phyloP scores from a whole-genome alignment of 2,888 invertebrate genomes.

The Neoascia interrupta region DNA sequence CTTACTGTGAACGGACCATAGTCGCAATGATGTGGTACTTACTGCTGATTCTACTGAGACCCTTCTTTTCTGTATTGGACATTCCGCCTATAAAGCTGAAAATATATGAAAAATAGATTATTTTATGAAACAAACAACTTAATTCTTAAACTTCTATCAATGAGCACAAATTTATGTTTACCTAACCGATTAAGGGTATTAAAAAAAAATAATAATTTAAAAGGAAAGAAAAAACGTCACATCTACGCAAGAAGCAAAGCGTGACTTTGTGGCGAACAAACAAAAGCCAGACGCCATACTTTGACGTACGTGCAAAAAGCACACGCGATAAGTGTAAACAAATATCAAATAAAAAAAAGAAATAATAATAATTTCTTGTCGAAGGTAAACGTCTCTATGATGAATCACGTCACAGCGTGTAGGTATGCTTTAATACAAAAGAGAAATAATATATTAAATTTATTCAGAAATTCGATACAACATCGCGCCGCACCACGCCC shows the following conservation, averaged over 20 bases:
- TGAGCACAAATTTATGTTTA: background rate
- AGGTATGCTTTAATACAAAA: background rate
- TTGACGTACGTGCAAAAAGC: slow-evolving; percentile 25
- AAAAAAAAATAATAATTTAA: background rate
- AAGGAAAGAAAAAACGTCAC: background rate
- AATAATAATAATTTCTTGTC: background rate
- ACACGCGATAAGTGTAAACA: slow-evolving; percentile 28
- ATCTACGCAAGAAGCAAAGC: background rate
- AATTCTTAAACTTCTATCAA: no score
- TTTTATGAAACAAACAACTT: background rate
- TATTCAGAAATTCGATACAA: slow-evolving; percentile 19
- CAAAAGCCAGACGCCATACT: slow-evolving; percentile 4
- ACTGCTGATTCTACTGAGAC: slow-evolving; percentile 75
- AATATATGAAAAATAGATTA: background rate
- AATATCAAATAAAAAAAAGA: no score
- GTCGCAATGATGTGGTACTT: no score
- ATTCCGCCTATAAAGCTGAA: slow-evolving; percentile 72
- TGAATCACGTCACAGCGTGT: background rate
- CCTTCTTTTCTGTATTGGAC: slow-evolving; percentile 77
- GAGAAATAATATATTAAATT: no score
- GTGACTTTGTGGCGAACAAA: slow-evolving; percentile 18
- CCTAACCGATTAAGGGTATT: background rate
- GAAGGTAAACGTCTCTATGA: background rate
- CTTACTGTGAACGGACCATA: no score
- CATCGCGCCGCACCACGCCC: background rate